phyloP scores from a whole-genome alignment of 2,797 vertebrate species.

The Coregonus sp. region DNA sequence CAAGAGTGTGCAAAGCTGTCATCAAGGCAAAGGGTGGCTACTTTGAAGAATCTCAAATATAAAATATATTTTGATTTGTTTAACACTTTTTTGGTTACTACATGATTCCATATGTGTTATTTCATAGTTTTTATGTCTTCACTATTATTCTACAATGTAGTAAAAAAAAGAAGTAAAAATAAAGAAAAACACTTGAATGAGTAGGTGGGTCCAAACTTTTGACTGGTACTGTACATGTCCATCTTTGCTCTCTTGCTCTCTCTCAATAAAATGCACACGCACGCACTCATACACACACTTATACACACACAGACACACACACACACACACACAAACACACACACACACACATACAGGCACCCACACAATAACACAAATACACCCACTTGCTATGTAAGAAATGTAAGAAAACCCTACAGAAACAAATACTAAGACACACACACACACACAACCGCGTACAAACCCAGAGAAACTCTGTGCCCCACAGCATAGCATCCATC shows the following conservation, averaged over 20 bases:
- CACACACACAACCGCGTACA: conserved; percentile 30
- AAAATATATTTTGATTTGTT: too few species aligned
- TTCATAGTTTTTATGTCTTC: too few species aligned
- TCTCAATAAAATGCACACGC: neutral
- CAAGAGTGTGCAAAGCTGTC: too few species aligned
- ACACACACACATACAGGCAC: conserved; percentile 1
- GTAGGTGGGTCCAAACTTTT: too few species aligned
- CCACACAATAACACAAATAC: neutral
- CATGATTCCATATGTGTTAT: too few species aligned
- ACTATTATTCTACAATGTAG: too few species aligned
- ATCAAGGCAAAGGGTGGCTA: too few species aligned
- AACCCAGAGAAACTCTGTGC: conserved; percentile 29
- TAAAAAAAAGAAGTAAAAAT: too few species aligned
- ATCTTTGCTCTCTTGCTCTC: neutral
- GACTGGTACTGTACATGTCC: neutral
- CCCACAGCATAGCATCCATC: conserved; percentile 50
- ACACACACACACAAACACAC: neutral
- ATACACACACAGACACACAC: neutral
- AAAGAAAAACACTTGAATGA: too few species aligned
- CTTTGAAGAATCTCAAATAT: too few species aligned
- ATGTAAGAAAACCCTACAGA: neutral
- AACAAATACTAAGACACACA: conserved; percentile 12
- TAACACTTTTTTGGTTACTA: too few species aligned
- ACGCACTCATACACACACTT: neutral
- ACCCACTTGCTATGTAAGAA: neutral